Conservation (phyloP, 2,113 vertebrate species). For the Etheostoma cragini region DNA sequence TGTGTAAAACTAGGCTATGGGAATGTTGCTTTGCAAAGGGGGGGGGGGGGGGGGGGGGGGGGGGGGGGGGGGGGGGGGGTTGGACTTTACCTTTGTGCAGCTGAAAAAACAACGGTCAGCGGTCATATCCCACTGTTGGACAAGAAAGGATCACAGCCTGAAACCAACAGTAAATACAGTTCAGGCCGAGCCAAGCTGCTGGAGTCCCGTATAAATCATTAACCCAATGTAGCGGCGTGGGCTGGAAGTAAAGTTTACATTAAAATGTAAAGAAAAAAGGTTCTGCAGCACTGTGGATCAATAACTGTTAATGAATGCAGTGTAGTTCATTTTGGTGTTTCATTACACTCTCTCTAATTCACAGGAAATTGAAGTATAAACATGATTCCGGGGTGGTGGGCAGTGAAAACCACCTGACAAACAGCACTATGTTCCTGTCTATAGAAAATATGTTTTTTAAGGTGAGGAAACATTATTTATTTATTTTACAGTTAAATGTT, state of each 20-base stretch:
- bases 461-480: conserved; percentile 19
- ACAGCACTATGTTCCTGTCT: conserved; percentile 25
- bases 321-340: conserved; percentile 49
- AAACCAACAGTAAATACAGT: conserved; percentile 45
- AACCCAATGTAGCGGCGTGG: conserved; percentile 23
- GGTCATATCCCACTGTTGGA: conserved; percentile 28
- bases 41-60: too few relatives aligned
- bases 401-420: conserved; percentile 44
- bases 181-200: conserved; percentile 29
- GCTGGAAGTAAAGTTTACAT: conserved; percentile 1
- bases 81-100: conserved; percentile 61
- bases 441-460: conserved; percentile 1
- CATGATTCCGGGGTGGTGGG: conserved; percentile 68
- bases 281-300: conserved; percentile 29
- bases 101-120: conserved; percentile 65
- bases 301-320: conserved; percentile 44
- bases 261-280: conserved; percentile 1
- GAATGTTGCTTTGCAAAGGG: conserved; percentile 7
- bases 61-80: conserved; percentile 9
- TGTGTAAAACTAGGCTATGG: conserved; percentile 25
- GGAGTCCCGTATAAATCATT: conserved; percentile 50
- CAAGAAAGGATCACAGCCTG: conserved; percentile 56
- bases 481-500: not conserved
- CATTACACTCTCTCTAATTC: conserved; percentile 50
- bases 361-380: conserved; percentile 59